Percentiles rank a stretch among this genome's conserved stretches.
These are phyloP conservation scores for Dolichopus griseipennis DNA, from an alignment of 2,888 invertebrate genomes.

Conservation along the genomic window DNA sequence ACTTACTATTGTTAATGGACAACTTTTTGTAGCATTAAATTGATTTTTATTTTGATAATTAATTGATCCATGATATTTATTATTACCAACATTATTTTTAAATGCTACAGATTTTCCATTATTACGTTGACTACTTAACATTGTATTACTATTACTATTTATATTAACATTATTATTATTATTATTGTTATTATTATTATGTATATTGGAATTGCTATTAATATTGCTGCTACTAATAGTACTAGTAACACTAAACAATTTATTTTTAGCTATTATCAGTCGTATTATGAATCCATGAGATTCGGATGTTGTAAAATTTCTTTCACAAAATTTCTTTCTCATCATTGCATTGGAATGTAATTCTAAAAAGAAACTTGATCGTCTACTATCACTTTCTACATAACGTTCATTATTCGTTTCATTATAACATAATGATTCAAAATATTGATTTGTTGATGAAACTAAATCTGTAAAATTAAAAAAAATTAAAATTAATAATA, in stretches of 20 bases:
- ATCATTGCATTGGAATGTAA: conserved; percentile 33
- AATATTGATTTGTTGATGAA: conserved; percentile 34
- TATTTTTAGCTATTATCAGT: conserved; percentile 28
- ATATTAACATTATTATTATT: neutral
- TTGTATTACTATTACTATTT: conserved; percentile 8
- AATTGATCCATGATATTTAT: conserved; percentile 12
- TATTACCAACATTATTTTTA: neutral
- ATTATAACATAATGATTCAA: conserved; percentile 37
- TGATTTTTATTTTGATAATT: conserved; percentile 21
- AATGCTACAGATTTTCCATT: conserved; percentile 16
- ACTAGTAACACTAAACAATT: conserved; percentile 21
- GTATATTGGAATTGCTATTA: neutral
- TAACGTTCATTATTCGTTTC: conserved; percentile 34
- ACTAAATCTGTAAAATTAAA: conserved; percentile 33
- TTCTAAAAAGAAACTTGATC: conserved; percentile 41
- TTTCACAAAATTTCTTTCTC: conserved; percentile 32
- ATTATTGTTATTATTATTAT: neutral
- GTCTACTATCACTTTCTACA: conserved; percentile 39
- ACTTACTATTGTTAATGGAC: conserved; percentile 42
- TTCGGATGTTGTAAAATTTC: conserved; percentile 38
- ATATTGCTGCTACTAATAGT: conserved; percentile 16
- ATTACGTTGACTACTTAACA: neutral
- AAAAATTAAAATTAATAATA: conserved; percentile 13
- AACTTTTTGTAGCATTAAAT: conserved; percentile 30
- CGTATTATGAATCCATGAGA: conserved; percentile 40